Base-by-base conservation (phyloP, 2,797 vertebrate genomes). In the Myotis myotis region DNA sequence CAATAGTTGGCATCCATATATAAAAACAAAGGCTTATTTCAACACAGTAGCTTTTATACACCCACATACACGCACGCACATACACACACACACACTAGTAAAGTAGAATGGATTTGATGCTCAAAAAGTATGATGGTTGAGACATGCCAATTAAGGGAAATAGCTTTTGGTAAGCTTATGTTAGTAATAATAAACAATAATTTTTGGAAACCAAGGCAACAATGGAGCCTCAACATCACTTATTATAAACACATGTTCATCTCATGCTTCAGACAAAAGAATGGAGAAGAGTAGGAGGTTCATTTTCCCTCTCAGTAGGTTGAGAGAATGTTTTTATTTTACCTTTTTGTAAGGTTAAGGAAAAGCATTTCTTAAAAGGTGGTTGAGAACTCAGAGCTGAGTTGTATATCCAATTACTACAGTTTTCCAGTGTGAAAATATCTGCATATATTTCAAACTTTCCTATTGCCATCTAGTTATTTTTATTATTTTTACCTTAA, bases 21-120 rank as follows among this genome's bases (percentile, higher is more conserved):
- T 81, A 92, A 93, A 90, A 89, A 81, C 6, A 80, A 89, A 71
- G 83, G 38, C 33, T 81, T 81, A 72, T 38, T 89, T 94, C n/a
- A 80, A 72, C n/a, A 82, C 62, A 75, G 28, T 36, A 22, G 4
- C n/a, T 83, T 60, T 75, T 83, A 51, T 22, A 53, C n/a, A 11
- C 6, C 83, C 47, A 85, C 11, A 68, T 8, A 55, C 4, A 36
- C 12, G 51, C 23, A 23, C 20, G 13, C 4, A 60, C 30, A 33
- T 4, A 85, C 15, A 79, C 6, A 47, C 25, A 47, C 25, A 28
- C 23, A n/a, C 9, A 80, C 64, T 2, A 85, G 53, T 15, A 64
- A 49, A 74, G 28, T 41, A 68, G 53, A 72, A 70, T 57, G 33
- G 53, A 81, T 51, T 62, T 68, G 25, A 93, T 66, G 4, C 8